These are phyloP conservation scores for Macropodus opercularis DNA, from an alignment of 2,797 vertebrate genomes.

Conservation along the genomic window DNA sequence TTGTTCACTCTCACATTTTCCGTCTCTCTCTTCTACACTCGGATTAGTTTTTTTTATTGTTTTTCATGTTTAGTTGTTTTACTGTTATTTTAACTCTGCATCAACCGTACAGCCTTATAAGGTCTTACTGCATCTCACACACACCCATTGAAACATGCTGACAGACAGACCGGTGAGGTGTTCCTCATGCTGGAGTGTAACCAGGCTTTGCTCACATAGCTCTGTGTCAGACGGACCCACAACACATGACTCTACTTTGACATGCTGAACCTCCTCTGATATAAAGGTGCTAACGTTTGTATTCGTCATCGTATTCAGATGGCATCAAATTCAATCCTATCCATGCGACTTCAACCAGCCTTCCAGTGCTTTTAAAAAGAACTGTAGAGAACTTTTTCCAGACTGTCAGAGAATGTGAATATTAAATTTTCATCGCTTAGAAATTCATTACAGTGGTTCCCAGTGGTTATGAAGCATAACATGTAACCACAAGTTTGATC, in stretches of 20 bases:
- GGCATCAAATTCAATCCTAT: too few species aligned
- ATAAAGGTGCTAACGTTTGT: too few species aligned
- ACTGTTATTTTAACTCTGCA: slow-evolving; percentile 20
- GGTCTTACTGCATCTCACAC: slow-evolving; percentile 45
- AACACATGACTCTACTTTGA: slow-evolving; percentile 23
- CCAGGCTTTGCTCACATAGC: slow-evolving; percentile 60
- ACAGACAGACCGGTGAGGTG: slow-evolving; percentile 50
- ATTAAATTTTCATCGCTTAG: not conserved
- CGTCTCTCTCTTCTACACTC: slow-evolving; percentile 9
- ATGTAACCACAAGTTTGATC: not conserved
- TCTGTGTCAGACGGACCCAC: slow-evolving; percentile 36
- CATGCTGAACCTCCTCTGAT: not conserved
- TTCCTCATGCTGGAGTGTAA: slow-evolving; percentile 58
- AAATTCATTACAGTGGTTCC: not conserved
- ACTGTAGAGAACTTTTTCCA: too few species aligned
- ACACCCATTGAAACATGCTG: slow-evolving; percentile 37
- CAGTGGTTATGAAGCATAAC: not conserved
- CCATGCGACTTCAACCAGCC: too few species aligned
- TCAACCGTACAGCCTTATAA: slow-evolving; percentile 60
- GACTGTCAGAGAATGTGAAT: too few species aligned
- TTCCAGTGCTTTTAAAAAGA: too few species aligned
- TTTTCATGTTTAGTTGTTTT: not conserved
- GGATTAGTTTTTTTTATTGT: slow-evolving; percentile 9
- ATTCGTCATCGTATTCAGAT: too few species aligned
- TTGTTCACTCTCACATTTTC: slow-evolving; percentile 29